phyloP scores from a whole-genome alignment of 1,140 invertebrate species.

The Apocrypta bakeri region DNA sequence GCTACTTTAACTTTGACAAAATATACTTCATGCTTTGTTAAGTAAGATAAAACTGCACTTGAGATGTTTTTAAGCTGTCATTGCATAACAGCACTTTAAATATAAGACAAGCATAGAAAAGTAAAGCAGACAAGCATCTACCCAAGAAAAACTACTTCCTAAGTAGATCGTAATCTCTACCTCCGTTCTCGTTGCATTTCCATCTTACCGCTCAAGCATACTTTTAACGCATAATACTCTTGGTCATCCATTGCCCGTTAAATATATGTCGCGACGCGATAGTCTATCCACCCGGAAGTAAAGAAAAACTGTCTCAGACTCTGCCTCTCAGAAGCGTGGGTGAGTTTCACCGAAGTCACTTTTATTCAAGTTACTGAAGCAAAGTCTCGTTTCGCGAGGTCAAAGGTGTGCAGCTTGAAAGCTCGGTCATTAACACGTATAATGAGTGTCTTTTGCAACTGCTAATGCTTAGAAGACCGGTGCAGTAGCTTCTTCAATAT shows the following conservation, averaged over 20 bases:
- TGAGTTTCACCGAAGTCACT: background rate
- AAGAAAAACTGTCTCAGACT: background rate
- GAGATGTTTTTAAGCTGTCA: too few relatives aligned
- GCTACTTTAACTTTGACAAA: too few relatives aligned
- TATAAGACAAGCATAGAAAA: background rate
- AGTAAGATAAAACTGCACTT: too few relatives aligned
- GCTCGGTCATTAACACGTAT: conserved; percentile 27
- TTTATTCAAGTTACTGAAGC: background rate
- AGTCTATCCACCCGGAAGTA: background rate
- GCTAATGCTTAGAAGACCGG: background rate
- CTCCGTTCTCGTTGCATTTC: background rate
- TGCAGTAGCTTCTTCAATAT: background rate
- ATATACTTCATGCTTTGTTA: too few relatives aligned
- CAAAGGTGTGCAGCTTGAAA: conserved; percentile 32
- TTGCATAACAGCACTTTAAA: background rate
- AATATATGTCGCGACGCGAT: background rate
- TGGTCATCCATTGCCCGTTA: background rate
- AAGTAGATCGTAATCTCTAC: background rate
- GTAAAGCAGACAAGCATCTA: background rate
- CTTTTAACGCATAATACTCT: background rate
- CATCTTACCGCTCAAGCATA: background rate
- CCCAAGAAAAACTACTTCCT: background rate
- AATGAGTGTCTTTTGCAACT: conserved; percentile 36
- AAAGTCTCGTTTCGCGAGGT: background rate
- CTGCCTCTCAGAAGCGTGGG: background rate